Base-by-base conservation (phyloP, 1,140 invertebrate genomes). In the Drosophila pandora region DNA sequence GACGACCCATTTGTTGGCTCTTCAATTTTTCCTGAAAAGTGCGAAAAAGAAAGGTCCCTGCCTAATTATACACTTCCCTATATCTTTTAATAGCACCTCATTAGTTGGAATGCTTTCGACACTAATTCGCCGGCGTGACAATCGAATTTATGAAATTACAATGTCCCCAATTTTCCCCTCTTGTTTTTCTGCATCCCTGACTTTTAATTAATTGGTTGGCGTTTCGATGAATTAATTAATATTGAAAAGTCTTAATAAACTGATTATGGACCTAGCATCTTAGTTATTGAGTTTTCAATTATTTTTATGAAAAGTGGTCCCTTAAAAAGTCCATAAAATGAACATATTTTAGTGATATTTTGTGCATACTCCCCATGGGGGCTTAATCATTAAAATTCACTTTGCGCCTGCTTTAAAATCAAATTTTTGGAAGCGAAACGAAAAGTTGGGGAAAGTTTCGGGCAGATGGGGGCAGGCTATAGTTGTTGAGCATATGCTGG, bases 311-410 rank as follows among this genome's bases (percentile, higher is more conserved):
- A 7, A 17, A 13, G 41, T 1, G 13, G 8, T 3, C 3, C 3
- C 39, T 74, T 75, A 57, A 75, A 65, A 54, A 48, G 30, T 12
- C 43, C 60, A 58, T 65, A 39, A 75, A 75, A 74, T 73, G 41
- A 57, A 23, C 34, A 12, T 32, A 32, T 28, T 23, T 58, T 43
- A n/a, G 45, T 59, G 47, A 45, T 67, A 49, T 58, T 17, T 49
- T 32, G 25, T 55, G 22, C 45, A 52, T 57, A 10, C 32, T 28
- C 43, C 7, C 47, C n/a, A 17, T 2, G 17, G 12, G 34, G 37
- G 52, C n/a, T 61, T 68, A 62, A 54, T 71, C 76, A 87, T 87
- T 80, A 87, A 87, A 82, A 82, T 87, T 82, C 82, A 88, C 74
- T 85, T 85, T 76, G 57, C 64, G 74, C 57, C 73, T 70, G 72